Base-by-base conservation (phyloP, 2,888 invertebrate genomes). In the Syrphus vitripennis region DNA sequence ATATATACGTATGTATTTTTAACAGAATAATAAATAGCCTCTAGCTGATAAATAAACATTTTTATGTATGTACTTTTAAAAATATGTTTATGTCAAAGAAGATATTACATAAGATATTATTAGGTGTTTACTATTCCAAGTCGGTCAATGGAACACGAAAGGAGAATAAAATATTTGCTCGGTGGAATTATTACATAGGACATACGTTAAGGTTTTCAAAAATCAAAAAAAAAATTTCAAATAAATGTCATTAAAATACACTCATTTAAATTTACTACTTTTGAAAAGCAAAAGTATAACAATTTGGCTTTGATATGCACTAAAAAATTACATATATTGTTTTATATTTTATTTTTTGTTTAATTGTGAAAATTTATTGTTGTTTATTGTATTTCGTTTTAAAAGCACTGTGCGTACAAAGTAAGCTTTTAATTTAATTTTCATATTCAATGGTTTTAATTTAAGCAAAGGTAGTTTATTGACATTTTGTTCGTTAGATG, bases 21-120 rank as follows among this genome's bases (percentile, higher is more conserved):
- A 83, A 72, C 69, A 31, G 55, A 83, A 81, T 72, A 77, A 74
- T 40, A 82, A n/a, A 69, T 77, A 86, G 76, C 77, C 81, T 86
- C 77, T 86, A 81, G 84, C 81, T 84, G 76, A 45, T 84, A 81
- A 81, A 81, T 71, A 63, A 84, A 71, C 53, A 55, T 55, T 26
- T 83, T n/a, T n/a, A n/a, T n/a, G n/a, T n/a, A 71, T 63, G 48
- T 77, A 42, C 26, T 74, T 55, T 67, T 55, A 16, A 42, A 70
- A 84, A 81, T 81, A 84, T 80, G 75, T 84, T 37, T 80, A 48
- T 26, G 63, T 67, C 37, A 75, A 75, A 80, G 55, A 83, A 78
- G 78, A 78, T 83, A 83, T 78, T 19, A 12, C 7, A 59, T 69
- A 63, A 40, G 53, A 19, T 24, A 37, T n/a, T 29, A 0, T 34